Percentiles rank a stretch among this genome's conserved stretches.
Evolutionary conservation across 2,113 vertebrate genomes (phyloP).

Genomic region (Edolisoma coerulescens): DNA sequence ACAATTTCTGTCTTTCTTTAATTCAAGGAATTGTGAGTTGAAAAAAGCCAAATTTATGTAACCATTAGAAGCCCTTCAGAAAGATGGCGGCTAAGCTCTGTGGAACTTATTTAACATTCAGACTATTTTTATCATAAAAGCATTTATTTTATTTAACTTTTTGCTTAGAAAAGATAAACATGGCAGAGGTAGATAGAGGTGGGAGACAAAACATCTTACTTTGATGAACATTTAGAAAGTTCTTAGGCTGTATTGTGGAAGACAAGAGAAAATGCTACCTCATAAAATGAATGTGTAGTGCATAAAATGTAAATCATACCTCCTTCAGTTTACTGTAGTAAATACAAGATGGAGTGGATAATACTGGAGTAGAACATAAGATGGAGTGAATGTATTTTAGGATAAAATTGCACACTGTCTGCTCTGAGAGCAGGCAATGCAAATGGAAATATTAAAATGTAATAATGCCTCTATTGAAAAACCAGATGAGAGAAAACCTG

Average conservation of each 20-base stretch:
- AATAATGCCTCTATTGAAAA: not conserved
- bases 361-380: not conserved
- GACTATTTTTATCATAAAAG: not conserved
- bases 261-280: not conserved
- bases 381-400: not conserved
- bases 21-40: not conserved
- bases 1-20: not conserved
- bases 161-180: not conserved
- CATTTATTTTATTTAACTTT: not conserved
- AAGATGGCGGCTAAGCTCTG: not conserved
- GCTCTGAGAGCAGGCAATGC: not conserved
- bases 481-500: not conserved
- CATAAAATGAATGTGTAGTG: not conserved
- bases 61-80: not conserved
- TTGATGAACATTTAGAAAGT: not conserved
- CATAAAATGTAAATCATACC: not conserved
- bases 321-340: not conserved
- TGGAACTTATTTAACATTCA: not conserved
- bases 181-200: not conserved
- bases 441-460: not conserved
- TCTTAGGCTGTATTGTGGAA: not conserved
- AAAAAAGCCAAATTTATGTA: not conserved
- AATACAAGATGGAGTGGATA: not conserved
- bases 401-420: not conserved
- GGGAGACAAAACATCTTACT: not conserved